Conservation (phyloP, 1,140 invertebrate species). For the Metaphire vulgaris region DNA sequence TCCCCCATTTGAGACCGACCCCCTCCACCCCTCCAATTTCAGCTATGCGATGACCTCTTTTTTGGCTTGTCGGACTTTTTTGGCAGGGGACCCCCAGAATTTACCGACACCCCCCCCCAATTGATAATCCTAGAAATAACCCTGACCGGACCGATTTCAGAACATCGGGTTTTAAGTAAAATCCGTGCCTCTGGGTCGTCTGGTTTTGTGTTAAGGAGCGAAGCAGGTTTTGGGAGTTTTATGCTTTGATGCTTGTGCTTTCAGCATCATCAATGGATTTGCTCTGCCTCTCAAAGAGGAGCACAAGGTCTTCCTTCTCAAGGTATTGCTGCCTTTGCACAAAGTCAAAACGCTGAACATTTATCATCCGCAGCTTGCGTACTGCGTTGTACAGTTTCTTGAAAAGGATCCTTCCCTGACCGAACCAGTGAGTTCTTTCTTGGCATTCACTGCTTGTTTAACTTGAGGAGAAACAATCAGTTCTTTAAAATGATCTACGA, state of each 20-base stretch:
- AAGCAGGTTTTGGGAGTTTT: background rate
- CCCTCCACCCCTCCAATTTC: too few species aligned
- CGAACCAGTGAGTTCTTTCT: constrained; percentile 47
- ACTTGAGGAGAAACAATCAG: too few species aligned
- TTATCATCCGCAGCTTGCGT: constrained; percentile 57
- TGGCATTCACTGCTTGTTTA: constrained; percentile 33
- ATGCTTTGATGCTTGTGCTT: constrained; percentile 31
- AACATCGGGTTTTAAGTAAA: too few species aligned
- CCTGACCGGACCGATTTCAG: too few species aligned
- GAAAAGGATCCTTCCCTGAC: constrained; percentile 54
- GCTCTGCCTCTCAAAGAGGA: constrained; percentile 52
- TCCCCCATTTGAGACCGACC: too few species aligned
- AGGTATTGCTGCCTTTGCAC: constrained; percentile 50
- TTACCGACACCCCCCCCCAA: too few species aligned
- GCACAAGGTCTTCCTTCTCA: constrained; percentile 49
- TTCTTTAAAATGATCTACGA: too few species aligned
- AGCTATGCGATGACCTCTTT: too few species aligned
- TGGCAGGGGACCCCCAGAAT: too few species aligned
- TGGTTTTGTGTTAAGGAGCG: background rate
- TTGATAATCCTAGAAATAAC: too few species aligned
- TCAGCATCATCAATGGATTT: constrained; percentile 57
- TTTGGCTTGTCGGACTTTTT: too few species aligned
- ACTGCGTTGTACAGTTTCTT: constrained; percentile 57
- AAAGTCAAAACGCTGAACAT: constrained; percentile 33
- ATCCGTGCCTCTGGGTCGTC: too few species aligned